Base-by-base conservation (phyloP, 2,888 invertebrate species). In the Ectobius pallidus region DNA sequence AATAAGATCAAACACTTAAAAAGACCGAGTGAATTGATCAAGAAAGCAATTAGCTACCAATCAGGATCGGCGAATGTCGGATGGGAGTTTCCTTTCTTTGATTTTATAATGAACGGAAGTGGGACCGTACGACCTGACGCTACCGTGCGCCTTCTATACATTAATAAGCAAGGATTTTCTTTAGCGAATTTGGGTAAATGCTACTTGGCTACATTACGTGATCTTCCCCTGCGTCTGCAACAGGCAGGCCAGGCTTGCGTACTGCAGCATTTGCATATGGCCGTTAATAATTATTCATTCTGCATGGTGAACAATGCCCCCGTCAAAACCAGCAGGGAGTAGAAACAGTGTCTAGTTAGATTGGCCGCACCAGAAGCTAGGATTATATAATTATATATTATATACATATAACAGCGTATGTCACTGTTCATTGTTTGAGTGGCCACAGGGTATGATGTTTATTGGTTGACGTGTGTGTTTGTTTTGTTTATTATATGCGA, bases 201-300 rank as follows among this genome's bases (percentile, higher is more conserved):
- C n/a, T n/a, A n/a, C n/a, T n/a, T n/a, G n/a, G 34, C 34, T 11
- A 34, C 11, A 34, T 34, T 34, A 34, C 7, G 7, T 6, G 11
- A 34, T 34, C 34, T 34, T 34, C 34, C 34, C 34, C 11, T 34
- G 34, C 34, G 34, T 34, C 65, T 65, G 65, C 65, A 27, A 27
- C 65, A 44, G 65, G 44, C 44, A 63, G 42, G 61, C 34, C n/a
- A 20, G 34, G 65, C 11, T 22, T 14, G 25, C 55, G 25, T 55
- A 34, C 55, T 27, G 49, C 55, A 34, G 46, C 44, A 65, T 44
- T 65, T 65, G 65, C 65, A 65, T 65, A 30, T 9, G 65, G 27
- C 44, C 65, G 72, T 69, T 65, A 65, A 65, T 65, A 65, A 65
- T 65, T 30, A 65, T 65, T 63, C 65, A 65, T 65, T 65, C 46